These are phyloP conservation scores for Prenolepis imparis DNA, from an alignment of 2,888 invertebrate genomes.

Conservation along the genomic window DNA sequence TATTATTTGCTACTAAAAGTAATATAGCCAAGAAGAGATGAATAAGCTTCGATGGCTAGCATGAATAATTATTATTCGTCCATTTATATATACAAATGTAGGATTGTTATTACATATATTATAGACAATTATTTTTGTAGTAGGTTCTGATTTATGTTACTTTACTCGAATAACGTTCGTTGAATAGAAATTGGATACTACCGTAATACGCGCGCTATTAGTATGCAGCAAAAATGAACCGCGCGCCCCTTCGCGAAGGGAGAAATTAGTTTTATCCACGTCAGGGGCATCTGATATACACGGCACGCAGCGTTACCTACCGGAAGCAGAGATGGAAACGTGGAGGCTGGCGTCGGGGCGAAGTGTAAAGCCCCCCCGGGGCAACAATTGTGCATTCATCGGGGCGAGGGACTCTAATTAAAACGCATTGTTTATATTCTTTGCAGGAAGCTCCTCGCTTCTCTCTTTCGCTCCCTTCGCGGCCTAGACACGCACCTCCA, in stretches of 20 bases:
- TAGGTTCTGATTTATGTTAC: constrained; percentile 20
- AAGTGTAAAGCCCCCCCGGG: constrained; percentile 68
- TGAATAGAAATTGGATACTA: constrained; percentile 45
- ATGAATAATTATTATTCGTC: neutral
- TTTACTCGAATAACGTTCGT: constrained; percentile 10
- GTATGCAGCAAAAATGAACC: constrained; percentile 74
- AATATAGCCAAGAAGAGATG: neutral
- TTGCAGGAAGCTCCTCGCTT: constrained; percentile 75
- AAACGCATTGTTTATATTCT: constrained; percentile 85
- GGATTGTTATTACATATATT: neutral
- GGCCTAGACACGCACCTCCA: constrained; percentile 42
- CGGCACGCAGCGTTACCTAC: constrained; percentile 65
- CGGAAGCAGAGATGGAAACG: constrained; percentile 62
- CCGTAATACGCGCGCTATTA: constrained; percentile 61
- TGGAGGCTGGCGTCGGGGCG: constrained; percentile 70
- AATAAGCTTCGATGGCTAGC: neutral
- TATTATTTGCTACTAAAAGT: neutral
- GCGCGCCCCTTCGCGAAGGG: constrained; percentile 58
- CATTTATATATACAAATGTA: neutral
- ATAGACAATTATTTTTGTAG: constrained; percentile 1
- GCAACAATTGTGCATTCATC: constrained; percentile 80
- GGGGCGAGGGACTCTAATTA: constrained; percentile 82
- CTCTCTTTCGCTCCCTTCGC: constrained; percentile 48
- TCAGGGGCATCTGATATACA: constrained; percentile 70
- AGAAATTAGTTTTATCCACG: constrained; percentile 75